phyloP scores from a whole-genome alignment of 2,113 vertebrate genomes.

The Oenanthe oenanthe region DNA sequence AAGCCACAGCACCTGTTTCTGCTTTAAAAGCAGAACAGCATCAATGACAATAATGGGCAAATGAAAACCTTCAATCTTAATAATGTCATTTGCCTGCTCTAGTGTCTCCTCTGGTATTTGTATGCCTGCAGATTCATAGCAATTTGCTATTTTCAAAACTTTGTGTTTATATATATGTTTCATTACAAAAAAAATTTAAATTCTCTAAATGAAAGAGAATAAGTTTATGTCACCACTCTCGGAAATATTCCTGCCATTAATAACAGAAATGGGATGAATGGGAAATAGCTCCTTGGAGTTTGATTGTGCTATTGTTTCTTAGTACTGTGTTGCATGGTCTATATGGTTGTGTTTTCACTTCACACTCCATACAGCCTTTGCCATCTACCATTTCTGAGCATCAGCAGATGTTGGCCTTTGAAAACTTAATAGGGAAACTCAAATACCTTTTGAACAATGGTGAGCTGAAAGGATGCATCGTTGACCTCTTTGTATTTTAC shows the following conservation, averaged over 20 bases:
- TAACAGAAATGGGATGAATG: slow-evolving; percentile 77
- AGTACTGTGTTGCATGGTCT: slow-evolving; percentile 76
- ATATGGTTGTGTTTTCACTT: slow-evolving; percentile 72
- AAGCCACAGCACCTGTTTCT: not conserved
- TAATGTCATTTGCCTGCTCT: not conserved
- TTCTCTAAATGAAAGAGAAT: not conserved
- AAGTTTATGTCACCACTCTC: not conserved
- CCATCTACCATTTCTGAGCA: slow-evolving; percentile 80
- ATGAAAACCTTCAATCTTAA: not conserved
- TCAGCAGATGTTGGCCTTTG: slow-evolving; percentile 85
- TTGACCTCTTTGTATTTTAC: slow-evolving; percentile 65
- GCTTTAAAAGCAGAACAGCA: not conserved
- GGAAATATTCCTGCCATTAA: not conserved
- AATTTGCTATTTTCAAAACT: slow-evolving; percentile 25
- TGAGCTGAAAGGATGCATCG: slow-evolving; percentile 78
- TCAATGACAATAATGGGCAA: not conserved
- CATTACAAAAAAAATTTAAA: not conserved
- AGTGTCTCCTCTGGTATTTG: not conserved
- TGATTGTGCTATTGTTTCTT: slow-evolving; percentile 59
- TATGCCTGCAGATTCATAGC: not conserved
- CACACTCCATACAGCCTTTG: slow-evolving; percentile 69
- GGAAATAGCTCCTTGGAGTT: slow-evolving; percentile 71
- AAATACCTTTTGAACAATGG: slow-evolving; percentile 50
- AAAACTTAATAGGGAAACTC: slow-evolving; percentile 75
- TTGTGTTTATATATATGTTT: not conserved